Conservation (phyloP, 2,113 vertebrate genomes). For the Hyperopisus bebe region DNA sequence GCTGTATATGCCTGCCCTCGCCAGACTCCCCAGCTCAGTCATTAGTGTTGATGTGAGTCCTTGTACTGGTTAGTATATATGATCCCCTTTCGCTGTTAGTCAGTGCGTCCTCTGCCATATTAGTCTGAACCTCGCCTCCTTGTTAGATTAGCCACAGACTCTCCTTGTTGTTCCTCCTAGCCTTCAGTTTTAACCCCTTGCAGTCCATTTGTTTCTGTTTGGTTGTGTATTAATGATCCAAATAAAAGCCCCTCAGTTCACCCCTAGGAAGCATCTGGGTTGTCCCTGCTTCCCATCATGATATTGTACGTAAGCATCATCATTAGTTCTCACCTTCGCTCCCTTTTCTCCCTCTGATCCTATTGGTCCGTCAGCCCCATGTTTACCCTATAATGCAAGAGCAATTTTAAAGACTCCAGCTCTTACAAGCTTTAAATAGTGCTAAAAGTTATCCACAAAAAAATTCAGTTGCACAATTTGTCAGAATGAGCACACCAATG, state of each 20-base stretch:
- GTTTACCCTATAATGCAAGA: constrained; percentile 52
- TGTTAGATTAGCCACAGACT: neutral
- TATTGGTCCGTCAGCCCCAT: constrained; percentile 52
- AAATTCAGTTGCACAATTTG: neutral
- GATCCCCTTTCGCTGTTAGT: neutral
- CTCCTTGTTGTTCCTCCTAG: neutral
- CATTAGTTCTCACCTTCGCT: constrained; percentile 59
- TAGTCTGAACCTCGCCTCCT: neutral
- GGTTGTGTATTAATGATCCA: neutral
- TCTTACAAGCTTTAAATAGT: neutral
- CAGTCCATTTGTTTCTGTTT: neutral
- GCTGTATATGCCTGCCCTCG: neutral
- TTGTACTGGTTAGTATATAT: neutral
- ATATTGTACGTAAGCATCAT: neutral
- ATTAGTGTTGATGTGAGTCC: neutral
- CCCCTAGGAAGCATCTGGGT: neutral
- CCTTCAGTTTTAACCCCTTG: neutral
- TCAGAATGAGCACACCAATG: neutral
- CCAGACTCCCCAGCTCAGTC: neutral
- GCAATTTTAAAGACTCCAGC: neutral
- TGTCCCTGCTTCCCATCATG: neutral
- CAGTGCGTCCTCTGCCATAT: neutral
- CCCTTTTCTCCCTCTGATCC: constrained; percentile 66
- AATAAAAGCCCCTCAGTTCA: neutral
- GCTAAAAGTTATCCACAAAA: neutral